Conservation (phyloP, 2,888 invertebrate genomes). For the Polia nebulosa region DNA sequence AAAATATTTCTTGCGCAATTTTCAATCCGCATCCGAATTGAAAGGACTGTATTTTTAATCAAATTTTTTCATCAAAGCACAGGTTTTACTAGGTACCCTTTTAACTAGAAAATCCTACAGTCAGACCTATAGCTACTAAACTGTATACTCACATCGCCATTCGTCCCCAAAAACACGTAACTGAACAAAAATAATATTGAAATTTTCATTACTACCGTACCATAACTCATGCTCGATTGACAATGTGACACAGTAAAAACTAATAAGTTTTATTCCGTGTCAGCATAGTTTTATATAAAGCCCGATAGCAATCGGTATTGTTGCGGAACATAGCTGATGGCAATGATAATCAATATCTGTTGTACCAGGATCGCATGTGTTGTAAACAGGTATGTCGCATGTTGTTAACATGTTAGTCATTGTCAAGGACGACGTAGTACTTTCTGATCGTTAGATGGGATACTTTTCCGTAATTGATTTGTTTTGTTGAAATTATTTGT, state of each 20-base stretch:
- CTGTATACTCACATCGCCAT: conserved; percentile 51
- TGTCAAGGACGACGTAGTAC: conserved; percentile 49
- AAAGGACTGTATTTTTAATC: neutral
- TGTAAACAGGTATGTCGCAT: conserved; percentile 55
- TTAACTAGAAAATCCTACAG: too few species aligned
- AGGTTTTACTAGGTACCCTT: neutral
- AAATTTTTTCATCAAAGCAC: neutral
- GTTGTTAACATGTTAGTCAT: conserved; percentile 46
- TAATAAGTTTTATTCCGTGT: conserved; percentile 46
- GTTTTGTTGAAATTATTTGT: neutral
- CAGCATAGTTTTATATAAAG: conserved; percentile 68
- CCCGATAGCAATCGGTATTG: conserved; percentile 73
- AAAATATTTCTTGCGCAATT: neutral
- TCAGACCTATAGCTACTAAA: neutral
- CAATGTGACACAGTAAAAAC: conserved; percentile 31
- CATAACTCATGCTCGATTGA: conserved; percentile 48
- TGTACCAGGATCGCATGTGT: conserved; percentile 61
- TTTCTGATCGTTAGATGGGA: conserved; percentile 16
- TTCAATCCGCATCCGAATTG: neutral
- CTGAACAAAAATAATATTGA: conserved; percentile 42
- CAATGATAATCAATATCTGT: conserved; percentile 47
- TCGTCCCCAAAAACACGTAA: conserved; percentile 41
- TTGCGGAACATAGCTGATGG: conserved; percentile 57
- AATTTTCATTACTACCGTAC: conserved; percentile 44
- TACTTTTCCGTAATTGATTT: conserved; percentile 2